These are phyloP conservation scores for Micromesistius poutassou DNA, from an alignment of 2,797 vertebrate species.

Conservation along the genomic window DNA sequence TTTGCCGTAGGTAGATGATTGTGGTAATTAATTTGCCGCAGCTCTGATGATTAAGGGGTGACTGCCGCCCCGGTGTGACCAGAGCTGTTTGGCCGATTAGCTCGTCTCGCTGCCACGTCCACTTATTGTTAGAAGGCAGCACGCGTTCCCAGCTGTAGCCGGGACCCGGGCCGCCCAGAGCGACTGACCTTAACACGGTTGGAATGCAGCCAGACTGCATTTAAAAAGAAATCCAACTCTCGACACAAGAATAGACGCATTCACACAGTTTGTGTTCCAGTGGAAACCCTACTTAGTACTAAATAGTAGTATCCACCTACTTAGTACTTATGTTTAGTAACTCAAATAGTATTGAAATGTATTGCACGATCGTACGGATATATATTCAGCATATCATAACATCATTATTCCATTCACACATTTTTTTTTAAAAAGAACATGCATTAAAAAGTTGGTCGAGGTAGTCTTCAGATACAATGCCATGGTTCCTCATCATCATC, in stretches of 20 bases:
- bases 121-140: conserved; percentile 55
- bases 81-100: conserved; percentile 65
- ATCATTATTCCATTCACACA: no score
- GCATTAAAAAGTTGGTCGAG: no score
- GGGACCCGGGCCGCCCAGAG: conserved; percentile 17
- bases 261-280: neutral
- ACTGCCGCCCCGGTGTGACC: conserved; percentile 65
- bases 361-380: no score
- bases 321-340: no score
- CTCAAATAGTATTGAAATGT: no score
- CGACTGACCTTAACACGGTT: conserved; percentile 31
- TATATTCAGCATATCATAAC: no score
- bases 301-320: no score
- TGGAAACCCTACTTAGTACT: no score
- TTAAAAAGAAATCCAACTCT: conserved; percentile 10
- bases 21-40: conserved; percentile 74
- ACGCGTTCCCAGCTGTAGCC: conserved; percentile 41
- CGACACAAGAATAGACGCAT: conserved; percentile 3
- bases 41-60: conserved; percentile 71
- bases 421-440: no score
- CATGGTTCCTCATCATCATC: no score
- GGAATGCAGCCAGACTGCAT: neutral
- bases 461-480: no score
- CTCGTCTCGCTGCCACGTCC: conserved; percentile 61
- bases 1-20: conserved; percentile 73